Conservation (phyloP, 2,888 invertebrate genomes). For the Lepidocyrtinus sp. region DNA sequence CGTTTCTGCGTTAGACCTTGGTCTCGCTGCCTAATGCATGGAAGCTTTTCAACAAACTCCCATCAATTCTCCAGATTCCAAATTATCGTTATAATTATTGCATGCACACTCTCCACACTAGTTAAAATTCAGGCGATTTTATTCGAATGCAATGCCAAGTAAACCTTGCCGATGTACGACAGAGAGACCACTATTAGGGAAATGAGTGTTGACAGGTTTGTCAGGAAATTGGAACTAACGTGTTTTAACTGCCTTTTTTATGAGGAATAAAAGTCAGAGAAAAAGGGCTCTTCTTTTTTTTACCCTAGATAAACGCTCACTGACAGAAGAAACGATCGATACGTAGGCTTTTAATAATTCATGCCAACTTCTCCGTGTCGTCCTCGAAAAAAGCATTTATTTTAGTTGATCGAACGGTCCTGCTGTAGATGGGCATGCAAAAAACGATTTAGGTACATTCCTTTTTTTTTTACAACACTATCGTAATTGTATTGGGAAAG, state of each 20-base stretch:
- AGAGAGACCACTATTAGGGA: not conserved
- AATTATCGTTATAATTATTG: not conserved
- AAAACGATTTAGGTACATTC: not conserved
- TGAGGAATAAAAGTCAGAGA: not conserved
- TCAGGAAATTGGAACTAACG: not conserved
- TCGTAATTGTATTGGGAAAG: too few relatives aligned
- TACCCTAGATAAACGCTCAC: not conserved
- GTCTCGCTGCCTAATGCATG: too few relatives aligned
- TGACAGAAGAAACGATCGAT: slow-evolving; percentile 23
- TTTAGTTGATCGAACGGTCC: not conserved
- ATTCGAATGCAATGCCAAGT: not conserved
- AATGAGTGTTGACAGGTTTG: not conserved
- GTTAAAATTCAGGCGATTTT: not conserved
- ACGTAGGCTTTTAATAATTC: slow-evolving; percentile 39
- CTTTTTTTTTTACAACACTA: too few relatives aligned
- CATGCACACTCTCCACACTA: not conserved
- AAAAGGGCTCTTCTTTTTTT: not conserved
- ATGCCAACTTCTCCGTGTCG: slow-evolving; percentile 25
- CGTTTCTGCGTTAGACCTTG: too few relatives aligned
- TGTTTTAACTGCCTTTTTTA: not conserved
- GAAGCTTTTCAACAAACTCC: too few relatives aligned
- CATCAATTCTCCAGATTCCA: too few relatives aligned
- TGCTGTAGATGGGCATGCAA: not conserved
- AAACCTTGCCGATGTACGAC: not conserved
- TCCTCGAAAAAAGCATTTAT: not conserved